Conservation (phyloP, 1,140 invertebrate genomes). For the Nixonia krombeini region DNA sequence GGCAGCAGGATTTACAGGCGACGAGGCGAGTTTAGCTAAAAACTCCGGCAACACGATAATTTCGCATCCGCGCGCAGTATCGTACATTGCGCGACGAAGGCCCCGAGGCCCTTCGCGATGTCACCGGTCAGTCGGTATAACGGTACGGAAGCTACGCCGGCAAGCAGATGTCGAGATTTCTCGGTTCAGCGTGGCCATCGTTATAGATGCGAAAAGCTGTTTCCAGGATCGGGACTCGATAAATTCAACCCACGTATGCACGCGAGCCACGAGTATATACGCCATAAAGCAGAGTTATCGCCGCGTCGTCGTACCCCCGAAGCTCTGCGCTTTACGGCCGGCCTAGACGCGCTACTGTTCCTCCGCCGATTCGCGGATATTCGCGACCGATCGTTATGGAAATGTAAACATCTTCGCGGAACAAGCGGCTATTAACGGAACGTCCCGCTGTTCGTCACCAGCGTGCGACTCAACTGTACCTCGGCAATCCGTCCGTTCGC, state of each 20-base stretch:
- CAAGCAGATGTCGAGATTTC: conserved; percentile 30
- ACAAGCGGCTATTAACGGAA: conserved; percentile 7
- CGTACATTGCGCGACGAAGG: conserved; percentile 27
- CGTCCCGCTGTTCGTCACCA: not conserved
- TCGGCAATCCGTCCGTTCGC: too few relatives aligned
- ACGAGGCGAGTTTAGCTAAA: conserved; percentile 27
- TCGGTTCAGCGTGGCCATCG: conserved; percentile 14
- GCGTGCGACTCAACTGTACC: too few relatives aligned
- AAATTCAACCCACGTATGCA: conserved; percentile 46
- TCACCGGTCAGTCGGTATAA: conserved; percentile 41
- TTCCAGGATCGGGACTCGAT: conserved; percentile 39
- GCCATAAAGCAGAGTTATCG: conserved; percentile 58
- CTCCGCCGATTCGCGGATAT: conserved; percentile 24
- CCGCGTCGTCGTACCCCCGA: conserved; percentile 34
- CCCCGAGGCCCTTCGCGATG: conserved; percentile 11
- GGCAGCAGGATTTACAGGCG: conserved; percentile 30
- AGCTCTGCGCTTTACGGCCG: conserved; percentile 30
- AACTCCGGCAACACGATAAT: conserved; percentile 35
- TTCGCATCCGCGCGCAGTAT: conserved; percentile 26
- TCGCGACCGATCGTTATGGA: conserved; percentile 24
- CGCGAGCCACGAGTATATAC: conserved; percentile 17
- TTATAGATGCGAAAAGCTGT: conserved; percentile 34
- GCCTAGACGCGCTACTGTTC: conserved; percentile 30
- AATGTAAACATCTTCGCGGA: conserved; percentile 25
- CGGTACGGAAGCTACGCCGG: conserved; percentile 44